phyloP scores from a whole-genome alignment of 2,888 invertebrate species.

The Cyaniris semiargus region DNA sequence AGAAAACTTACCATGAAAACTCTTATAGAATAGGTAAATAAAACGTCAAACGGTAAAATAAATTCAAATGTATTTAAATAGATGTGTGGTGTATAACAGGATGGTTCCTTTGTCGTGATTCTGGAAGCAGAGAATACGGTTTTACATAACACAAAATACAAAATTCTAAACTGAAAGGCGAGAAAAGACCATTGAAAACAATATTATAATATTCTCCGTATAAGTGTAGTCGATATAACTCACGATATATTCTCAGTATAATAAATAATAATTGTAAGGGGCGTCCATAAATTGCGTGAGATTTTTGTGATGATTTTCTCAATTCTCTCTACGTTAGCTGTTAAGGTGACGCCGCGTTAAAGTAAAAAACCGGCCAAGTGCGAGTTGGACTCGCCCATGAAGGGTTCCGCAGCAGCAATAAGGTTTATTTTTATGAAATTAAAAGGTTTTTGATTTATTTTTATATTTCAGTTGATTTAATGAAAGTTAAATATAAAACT shows the following conservation, averaged over 20 bases:
- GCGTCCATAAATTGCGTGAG: too few relatives aligned
- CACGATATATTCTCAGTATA: neutral
- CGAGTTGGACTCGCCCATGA: too few relatives aligned
- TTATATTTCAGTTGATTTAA: too few relatives aligned
- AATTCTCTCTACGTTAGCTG: too few relatives aligned
- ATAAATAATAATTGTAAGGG: neutral
- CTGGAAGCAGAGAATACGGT: constrained; percentile 25
- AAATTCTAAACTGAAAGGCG: constrained; percentile 15
- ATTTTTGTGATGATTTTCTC: too few relatives aligned
- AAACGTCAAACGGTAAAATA: constrained; percentile 24
- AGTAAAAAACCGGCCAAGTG: too few relatives aligned
- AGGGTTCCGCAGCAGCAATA: too few relatives aligned
- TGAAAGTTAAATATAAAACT: too few relatives aligned
- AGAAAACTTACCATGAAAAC: neutral
- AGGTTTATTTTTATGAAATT: too few relatives aligned
- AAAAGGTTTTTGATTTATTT: too few relatives aligned
- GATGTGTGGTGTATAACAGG: constrained; percentile 11
- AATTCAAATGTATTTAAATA: constrained; percentile 29
- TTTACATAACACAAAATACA: constrained; percentile 20
- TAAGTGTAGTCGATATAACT: neutral
- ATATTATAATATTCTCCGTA: neutral
- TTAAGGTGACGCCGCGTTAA: too few relatives aligned
- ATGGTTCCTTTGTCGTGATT: constrained; percentile 6
- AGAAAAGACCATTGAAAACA: neutral
- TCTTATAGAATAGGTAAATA: neutral